Conservation (phyloP, 2,113 vertebrate genomes). For the Thymallus thymallus region DNA sequence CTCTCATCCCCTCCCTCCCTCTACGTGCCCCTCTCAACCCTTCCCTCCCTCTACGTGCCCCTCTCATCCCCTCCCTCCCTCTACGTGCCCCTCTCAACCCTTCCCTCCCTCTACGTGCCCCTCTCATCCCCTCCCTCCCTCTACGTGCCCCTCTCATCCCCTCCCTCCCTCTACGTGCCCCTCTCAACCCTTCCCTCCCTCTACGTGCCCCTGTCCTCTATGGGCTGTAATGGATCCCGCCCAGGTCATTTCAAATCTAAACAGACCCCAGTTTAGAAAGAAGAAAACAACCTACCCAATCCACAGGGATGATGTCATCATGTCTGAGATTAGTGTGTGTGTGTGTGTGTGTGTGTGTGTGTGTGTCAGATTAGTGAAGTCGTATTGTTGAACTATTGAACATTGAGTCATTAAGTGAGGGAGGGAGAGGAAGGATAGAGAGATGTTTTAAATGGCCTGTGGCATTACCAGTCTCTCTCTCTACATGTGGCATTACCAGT, state of each 20-base stretch:
- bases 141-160: background rate
- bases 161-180: background rate
- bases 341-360: constrained; percentile 30
- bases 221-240: constrained; percentile 62
- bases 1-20: background rate
- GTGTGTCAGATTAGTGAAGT: constrained; percentile 49
- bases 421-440: background rate
- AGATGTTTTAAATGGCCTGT: constrained; percentile 2
- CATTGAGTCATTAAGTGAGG: constrained; percentile 25
- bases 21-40: no score
- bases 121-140: no score
- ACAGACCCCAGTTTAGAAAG: constrained; percentile 27
- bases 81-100: no score
- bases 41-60: background rate
- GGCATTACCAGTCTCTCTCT: background rate
- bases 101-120: background rate
- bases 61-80: background rate
- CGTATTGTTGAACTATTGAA: constrained; percentile 52
- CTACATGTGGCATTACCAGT: background rate
- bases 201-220: constrained; percentile 19
- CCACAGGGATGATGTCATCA: constrained; percentile 79
- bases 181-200: no score
- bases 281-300: constrained; percentile 21
- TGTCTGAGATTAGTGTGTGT: constrained; percentile 41
- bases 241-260: constrained; percentile 67